Base-by-base conservation (phyloP, 2,797 vertebrate genomes). In the Ctenopoma multispine region DNA sequence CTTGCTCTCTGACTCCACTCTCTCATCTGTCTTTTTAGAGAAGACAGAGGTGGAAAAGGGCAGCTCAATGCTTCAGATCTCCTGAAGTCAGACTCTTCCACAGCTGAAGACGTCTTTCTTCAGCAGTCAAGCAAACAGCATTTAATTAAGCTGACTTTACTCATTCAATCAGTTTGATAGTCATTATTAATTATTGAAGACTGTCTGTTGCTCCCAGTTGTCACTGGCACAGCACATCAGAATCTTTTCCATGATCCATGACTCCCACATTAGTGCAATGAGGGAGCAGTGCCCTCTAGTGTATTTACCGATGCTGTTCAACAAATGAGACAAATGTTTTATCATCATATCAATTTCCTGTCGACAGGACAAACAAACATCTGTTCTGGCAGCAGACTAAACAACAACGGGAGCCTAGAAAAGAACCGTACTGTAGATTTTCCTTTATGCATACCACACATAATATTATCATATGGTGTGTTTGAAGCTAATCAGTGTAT, bases 251-350 rank as follows among this genome's bases (percentile, higher is more conserved):
- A 69, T 63, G 21, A 38, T 34, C 40, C 8, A 29, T 9, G 5
- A 36, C 14, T 38, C n/a, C 24, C 17, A 6, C 14, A 60, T 23
- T 61, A 43, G 7, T 34, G 23, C 6, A 57, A 24, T 68, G 53
- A 81, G 73, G 57, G 11, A 82, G 63, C 68, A 87, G 76, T 46
- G 67, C 89, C 89, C 80, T 85, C 92, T 90, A 86, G 84, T 88
- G 90, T 18, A 31, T 49, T 44, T 41, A 31, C 38, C 56, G 17
- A 53, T 72, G 56, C 23, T 53, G 21, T 63, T 80, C 64, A 82
- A 15, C 17, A 48, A 70, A 5, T 38, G 15, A 44, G 15, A 47
- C 48, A 5, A 62, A 79, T 49, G 17, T 63, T 72, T 69, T 11
- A 29, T 58, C 24, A 29, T 70, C 6, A 43, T 58, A 38, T 46